Evolutionary conservation across 1,140 invertebrate genomes (phyloP).

Genomic region (Triops longicaudatus): DNA sequence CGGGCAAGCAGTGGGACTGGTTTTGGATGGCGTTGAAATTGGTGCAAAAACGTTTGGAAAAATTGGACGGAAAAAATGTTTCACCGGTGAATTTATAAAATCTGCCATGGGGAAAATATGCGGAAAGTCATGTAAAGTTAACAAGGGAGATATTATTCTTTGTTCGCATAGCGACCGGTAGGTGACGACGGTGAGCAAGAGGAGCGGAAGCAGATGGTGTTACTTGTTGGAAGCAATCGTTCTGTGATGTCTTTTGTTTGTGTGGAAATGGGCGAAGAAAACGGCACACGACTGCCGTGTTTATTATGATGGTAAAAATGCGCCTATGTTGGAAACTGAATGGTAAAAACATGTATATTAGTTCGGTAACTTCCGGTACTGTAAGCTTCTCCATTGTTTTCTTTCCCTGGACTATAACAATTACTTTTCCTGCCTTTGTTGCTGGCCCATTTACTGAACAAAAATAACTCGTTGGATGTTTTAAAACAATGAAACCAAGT

Average conservation of each 20-base stretch:
- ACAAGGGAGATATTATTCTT: neutral
- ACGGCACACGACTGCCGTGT: neutral
- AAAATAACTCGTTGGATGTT: neutral
- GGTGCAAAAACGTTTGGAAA: neutral
- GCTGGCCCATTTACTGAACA: neutral
- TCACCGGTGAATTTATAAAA: neutral
- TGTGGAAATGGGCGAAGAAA: neutral
- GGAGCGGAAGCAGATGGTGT: too few species aligned
- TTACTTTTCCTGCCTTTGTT: neutral
- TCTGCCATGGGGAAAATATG: neutral
- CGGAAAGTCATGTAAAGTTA: neutral
- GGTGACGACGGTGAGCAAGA: neutral
- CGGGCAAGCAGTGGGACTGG: too few species aligned
- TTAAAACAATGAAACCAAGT: neutral
- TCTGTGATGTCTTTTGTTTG: constrained; percentile 1
- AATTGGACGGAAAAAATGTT: neutral
- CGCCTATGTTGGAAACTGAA: neutral
- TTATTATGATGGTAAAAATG: neutral
- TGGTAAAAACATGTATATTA: neutral
- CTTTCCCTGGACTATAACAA: neutral
- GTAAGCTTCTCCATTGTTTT: neutral
- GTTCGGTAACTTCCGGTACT: neutral
- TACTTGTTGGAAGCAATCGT: neutral
- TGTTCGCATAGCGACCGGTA: neutral
- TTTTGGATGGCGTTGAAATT: too few species aligned